phyloP scores from a whole-genome alignment of 2,888 invertebrate species.

The Drosophila barbarae region DNA sequence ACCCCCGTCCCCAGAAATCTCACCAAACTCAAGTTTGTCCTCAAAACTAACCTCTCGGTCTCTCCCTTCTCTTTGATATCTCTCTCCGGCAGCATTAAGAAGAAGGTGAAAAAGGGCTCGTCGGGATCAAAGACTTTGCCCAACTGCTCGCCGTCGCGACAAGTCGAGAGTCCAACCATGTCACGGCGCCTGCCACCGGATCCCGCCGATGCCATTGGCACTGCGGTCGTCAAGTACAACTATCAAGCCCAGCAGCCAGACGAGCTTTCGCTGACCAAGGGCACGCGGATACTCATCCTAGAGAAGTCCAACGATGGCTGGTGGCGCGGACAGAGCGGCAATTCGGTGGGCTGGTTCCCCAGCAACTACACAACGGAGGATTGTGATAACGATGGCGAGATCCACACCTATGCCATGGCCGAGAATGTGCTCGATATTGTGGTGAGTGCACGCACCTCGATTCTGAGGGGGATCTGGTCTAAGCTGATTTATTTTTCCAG shows the following conservation, averaged over 20 bases:
- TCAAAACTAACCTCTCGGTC: background rate
- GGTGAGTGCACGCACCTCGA: slow-evolving; percentile 79
- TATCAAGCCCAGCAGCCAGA: slow-evolving; percentile 97
- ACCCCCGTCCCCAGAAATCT: background rate
- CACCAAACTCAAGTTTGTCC: background rate
- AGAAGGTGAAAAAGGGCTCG: slow-evolving; percentile 90
- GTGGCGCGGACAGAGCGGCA: slow-evolving; percentile 95
- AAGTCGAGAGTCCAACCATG: slow-evolving; percentile 88
- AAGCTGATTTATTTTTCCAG: slow-evolving; percentile 67
- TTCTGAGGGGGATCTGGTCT: background rate
- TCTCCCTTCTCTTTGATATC: slow-evolving; percentile 2
- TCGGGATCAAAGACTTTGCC: slow-evolving; percentile 93
- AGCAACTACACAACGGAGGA: slow-evolving; percentile 98
- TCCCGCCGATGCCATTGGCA: slow-evolving; percentile 91
- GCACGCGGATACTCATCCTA: slow-evolving; percentile 94
- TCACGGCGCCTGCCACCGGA: slow-evolving; percentile 87
- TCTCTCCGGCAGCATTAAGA: slow-evolving; percentile 85
- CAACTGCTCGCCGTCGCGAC: slow-evolving; percentile 90
- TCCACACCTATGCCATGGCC: slow-evolving; percentile 96
- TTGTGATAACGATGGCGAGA: slow-evolving; percentile 90
- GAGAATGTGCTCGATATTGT: slow-evolving; percentile 97
- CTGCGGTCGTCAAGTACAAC: slow-evolving; percentile 97
- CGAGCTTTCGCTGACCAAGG: slow-evolving; percentile 96
- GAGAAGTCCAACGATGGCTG: slow-evolving; percentile 99
- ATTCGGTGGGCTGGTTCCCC: slow-evolving; percentile 91